Base-by-base conservation (phyloP, 1,140 invertebrate genomes). In the Drosophila repletoides region DNA sequence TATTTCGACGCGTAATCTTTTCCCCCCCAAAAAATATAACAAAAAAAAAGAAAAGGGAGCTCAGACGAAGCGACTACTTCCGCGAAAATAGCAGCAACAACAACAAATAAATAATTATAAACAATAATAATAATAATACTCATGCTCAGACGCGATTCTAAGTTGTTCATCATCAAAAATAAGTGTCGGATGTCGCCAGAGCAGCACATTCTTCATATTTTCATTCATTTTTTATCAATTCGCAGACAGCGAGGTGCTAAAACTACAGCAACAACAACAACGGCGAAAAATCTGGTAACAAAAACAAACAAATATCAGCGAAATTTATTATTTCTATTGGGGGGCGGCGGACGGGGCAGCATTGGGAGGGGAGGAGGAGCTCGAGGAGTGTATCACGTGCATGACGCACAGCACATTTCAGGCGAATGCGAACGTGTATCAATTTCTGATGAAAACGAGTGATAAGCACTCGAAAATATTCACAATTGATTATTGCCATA, bases 351-450 rank as follows among this genome's bases (percentile, higher is more conserved):
- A 12, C 10, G n/a, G 3, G 21, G 28, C 26, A 21, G 5, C 14
- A 48, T 4, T 26, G 28, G 28, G 28, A 17, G 45, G 28, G 28
- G 28, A 17, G 15, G 29, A 55, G 60, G 28, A 67, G 12, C 38
- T 3, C 15, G 17, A 74, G 63, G 60, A 40, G 67, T 28, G 38
- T 63, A 76, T 81, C 76, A 80, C 76, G 76, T 80, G 76, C 59
- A 67, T 76, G 76, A 75, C 76, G 76, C 76, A 81, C 65, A 59
- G 38, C 29, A 21, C 19, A n/a, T n/a, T 45, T 28, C 34, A 33
- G 31, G 43, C 24, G 48, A 66, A 49, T 40, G 17, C 26, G 12
- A 33, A 24, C n/a, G n/a, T 49, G 14, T 15, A 55, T 6, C 15
- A 9, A 51, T 4, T 67, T 60, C 45, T 21, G 12, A 21, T 14